Evolutionary conservation across 1,140 invertebrate species (phyloP), one percentile per base, ranked within the genome.

Genomic region (Lethrus apterus): DNA sequence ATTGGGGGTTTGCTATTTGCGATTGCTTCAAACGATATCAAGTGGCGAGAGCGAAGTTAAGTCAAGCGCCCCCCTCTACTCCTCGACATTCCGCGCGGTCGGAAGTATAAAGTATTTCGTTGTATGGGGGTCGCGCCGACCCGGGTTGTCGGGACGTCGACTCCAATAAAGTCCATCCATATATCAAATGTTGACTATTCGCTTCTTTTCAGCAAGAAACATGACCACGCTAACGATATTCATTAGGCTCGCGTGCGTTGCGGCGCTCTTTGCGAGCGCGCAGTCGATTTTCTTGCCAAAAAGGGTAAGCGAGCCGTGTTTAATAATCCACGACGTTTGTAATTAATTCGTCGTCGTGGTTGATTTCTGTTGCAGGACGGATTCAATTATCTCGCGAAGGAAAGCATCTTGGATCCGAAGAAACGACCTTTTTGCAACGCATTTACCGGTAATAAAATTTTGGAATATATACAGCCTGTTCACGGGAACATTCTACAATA

Each of bases 391-490:
- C 47, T 45, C 21, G 51, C 54, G 4, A 56, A 42, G 43, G 61
- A 63, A 29, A 52, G 49, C 13, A 44, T 60, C 11, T 50, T 70
- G 14, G 61, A 72, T 14, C 71, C 74, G 3, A 73, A 77, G 52
- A 84, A 83, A 55, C 68, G 80, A 57, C 81, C 81, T 3, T 83
- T 83, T 63, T 83, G 81, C 59, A 84, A 84, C 55, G 81, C 81
- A 2, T 83, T 83, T 52, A 83, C 81, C 63, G 80, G 81, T 83
- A 68, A 23, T 50, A 41, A 8, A 46, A 29, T 44, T 38, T 33
- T 24, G 13, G 33, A 51, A 24, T n/a, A n/a, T n/a, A n/a, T n/a
- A n/a, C n/a, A n/a, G n/a, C n/a, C n/a, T n/a, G n/a, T n/a, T n/a
- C n/a, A n/a, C n/a, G n/a, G n/a, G n/a, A n/a, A n/a, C n/a, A n/a